Base-by-base conservation (phyloP, 2,888 invertebrate species). In the Pegoplata infirma region DNA sequence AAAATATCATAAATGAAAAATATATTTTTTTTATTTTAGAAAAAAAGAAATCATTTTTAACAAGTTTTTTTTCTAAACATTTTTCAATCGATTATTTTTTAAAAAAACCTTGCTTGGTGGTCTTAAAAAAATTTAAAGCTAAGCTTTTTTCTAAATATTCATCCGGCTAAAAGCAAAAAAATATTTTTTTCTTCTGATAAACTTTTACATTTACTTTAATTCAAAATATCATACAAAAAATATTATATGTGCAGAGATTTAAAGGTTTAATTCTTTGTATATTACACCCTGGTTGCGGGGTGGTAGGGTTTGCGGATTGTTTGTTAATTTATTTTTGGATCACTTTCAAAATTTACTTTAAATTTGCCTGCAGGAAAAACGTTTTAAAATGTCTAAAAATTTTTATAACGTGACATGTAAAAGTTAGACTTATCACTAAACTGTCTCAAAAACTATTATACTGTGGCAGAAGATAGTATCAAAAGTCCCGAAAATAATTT, bases 51-150 rank as follows among this genome's bases (percentile, higher is more conserved):
- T 40, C n/a, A 40, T 40, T 40, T 40, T 40, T 40, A n/a, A 40
- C 1, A 36, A 36, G 12, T 36, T 4, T 36, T 40, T n/a, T 40
- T n/a, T 40, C 6, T 25, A n/a, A 12, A 40, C 36, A 40, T 12
- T 32, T 40, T 40, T n/a, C 36, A 40, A 40, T n/a, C 10, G 36
- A 40, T 40, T n/a, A n/a, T 40, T 40, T 16, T 23, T 28, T 17
- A 10, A 5, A 17, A n/a, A 46, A 12, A 28, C 72, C 21, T 72
- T 58, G 72, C 21, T 72, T 58, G 72, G 72, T 73, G 72, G 72
- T 66, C 72, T 58, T 56, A 28, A 21, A 40, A 40, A n/a, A 25
- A 5, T 40, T 3, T n/a, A 12, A 40, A 40, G n/a, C n/a, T 40
- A 25, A 25, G 6, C 10, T 16, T 56, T 25, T 2, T 56, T 72